Conservation (phyloP, 2,888 invertebrate genomes). For the Crocallis elinguaria region DNA sequence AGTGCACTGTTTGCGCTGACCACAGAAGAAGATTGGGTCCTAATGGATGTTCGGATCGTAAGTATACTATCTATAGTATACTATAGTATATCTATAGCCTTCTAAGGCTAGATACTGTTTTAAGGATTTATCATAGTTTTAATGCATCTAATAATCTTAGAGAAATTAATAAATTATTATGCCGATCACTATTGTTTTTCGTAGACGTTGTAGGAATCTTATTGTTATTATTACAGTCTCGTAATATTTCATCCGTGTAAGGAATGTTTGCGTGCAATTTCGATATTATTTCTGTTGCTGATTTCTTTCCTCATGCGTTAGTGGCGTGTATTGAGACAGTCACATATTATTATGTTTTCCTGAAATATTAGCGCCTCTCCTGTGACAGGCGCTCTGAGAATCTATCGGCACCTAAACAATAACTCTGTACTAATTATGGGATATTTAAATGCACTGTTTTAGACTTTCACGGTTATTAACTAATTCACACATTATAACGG, state of each 20-base stretch:
- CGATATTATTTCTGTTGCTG: background rate
- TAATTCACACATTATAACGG: too few species aligned
- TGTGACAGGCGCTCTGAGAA: too few species aligned
- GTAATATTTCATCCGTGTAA: background rate
- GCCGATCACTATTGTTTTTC: background rate
- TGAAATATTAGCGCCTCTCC: too few species aligned
- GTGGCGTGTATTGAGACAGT: conserved; percentile 1
- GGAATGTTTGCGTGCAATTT: conserved; percentile 5
- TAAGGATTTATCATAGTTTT: too few species aligned
- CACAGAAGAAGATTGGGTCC: conserved; percentile 91
- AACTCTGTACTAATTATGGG: too few species aligned
- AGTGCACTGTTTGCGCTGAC: conserved; percentile 93
- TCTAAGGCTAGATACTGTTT: too few species aligned
- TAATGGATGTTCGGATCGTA: conserved; percentile 85
- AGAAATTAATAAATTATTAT: background rate
- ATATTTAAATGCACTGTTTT: too few species aligned
- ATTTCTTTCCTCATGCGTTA: background rate
- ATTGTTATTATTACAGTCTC: background rate
- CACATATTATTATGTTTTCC: background rate
- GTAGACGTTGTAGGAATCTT: background rate
- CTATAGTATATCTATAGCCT: too few species aligned
- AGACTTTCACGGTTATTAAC: too few species aligned
- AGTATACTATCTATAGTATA: conserved; percentile 43
- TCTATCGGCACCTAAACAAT: too few species aligned
- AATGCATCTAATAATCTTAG: too few species aligned